phyloP scores from a whole-genome alignment of 2,113 vertebrate species.

The Etia nguti region DNA sequence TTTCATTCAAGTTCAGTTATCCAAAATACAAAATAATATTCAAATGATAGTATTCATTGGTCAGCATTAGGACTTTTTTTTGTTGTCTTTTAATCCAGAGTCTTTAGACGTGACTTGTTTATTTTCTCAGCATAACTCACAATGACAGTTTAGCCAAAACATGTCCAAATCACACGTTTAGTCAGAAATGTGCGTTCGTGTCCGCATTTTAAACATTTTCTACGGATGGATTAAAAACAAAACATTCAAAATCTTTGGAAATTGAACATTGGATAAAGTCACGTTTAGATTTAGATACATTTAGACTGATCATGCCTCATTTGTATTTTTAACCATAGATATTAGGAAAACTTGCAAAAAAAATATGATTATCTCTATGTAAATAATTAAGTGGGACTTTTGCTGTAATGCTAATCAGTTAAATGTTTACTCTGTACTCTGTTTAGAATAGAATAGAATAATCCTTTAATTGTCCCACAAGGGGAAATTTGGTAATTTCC shows the following conservation, averaged over 20 bases:
- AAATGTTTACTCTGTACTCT: background rate
- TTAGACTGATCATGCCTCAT: background rate
- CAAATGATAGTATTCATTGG: background rate
- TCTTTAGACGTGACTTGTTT: background rate
- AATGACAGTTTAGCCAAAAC: background rate
- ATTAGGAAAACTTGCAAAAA: background rate
- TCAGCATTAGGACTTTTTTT: background rate
- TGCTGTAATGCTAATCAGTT: background rate
- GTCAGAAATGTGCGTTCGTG: background rate
- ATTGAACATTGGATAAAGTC: background rate
- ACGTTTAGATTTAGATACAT: background rate
- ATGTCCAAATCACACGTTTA: background rate
- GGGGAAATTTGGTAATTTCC: no score
- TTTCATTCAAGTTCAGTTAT: background rate
- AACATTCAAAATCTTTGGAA: fast-evolving
- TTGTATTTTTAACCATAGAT: background rate
- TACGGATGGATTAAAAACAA: background rate
- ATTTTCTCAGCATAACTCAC: background rate
- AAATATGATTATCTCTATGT: background rate
- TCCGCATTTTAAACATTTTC: background rate
- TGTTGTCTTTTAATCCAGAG: background rate
- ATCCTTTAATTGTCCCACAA: no score
- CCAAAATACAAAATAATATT: background rate
- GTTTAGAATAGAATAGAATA: no score
- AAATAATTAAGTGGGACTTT: background rate